Percentiles rank a stretch among this genome's conserved stretches.
These are phyloP conservation scores for Solenodon paradoxus DNA, from an alignment of 2,113 vertebrate species.

Conservation along the genomic window DNA sequence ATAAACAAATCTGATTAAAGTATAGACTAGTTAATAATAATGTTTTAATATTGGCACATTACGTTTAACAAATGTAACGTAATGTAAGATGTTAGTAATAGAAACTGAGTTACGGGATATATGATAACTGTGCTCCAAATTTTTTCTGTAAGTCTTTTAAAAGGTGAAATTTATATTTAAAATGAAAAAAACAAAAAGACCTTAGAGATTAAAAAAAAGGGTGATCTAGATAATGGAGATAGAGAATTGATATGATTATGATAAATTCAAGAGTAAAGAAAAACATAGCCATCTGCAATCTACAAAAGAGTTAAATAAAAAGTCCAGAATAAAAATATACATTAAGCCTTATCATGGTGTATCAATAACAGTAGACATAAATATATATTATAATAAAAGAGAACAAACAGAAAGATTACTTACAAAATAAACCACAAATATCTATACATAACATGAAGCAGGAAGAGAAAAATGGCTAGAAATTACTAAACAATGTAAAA, in stretches of 20 bases:
- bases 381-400: no score
- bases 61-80: neutral
- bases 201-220: no score
- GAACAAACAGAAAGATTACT: no score
- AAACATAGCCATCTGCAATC: neutral
- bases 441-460: no score
- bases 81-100: neutral
- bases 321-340: neutral
- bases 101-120: neutral
- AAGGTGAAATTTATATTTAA: no score
- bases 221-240: neutral
- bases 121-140: neutral
- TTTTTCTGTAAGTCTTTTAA: neutral
- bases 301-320: neutral
- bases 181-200: neutral
- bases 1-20: neutral
- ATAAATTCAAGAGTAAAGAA: neutral
- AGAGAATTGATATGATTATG: neutral
- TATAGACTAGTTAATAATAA: neutral
- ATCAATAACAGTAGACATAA: neutral
- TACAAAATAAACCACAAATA: no score
- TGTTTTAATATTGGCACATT: neutral
- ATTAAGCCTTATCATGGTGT: no score
- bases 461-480: neutral
- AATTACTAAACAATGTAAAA: slow-evolving; percentile 24